Conservation (phyloP, 2,113 vertebrate species). For the Noctilio leporinus region DNA sequence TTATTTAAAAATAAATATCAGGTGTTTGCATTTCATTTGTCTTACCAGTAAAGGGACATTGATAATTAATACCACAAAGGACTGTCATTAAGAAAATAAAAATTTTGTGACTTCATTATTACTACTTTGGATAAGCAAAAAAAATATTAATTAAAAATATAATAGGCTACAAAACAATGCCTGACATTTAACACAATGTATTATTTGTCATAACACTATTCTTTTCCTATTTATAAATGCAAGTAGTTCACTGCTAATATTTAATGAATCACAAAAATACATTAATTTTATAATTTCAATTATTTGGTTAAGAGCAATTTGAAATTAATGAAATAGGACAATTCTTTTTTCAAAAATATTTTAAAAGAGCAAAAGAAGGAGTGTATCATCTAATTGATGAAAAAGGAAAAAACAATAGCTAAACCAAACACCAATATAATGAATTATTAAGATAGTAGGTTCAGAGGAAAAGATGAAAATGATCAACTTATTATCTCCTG, state of each 20-base stretch:
- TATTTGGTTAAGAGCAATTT: neutral
- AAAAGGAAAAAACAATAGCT: neutral
- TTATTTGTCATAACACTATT: conserved; percentile 19
- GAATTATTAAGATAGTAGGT: neutral
- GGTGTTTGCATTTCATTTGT: conserved; percentile 48
- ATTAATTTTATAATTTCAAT: neutral
- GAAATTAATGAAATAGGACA: neutral
- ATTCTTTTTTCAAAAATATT: neutral
- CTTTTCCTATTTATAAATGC: neutral
- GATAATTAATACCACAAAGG: conserved; percentile 45
- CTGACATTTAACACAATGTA: neutral
- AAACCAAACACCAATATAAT: neutral
- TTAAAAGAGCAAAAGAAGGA: neutral
- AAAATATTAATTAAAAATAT: neutral
- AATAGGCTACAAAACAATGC: neutral
- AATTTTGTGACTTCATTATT: conserved; percentile 5
- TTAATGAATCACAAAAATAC: conserved; percentile 23
- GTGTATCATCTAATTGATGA: neutral
- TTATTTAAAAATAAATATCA: neutral
- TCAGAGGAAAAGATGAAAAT: conserved; percentile 8
- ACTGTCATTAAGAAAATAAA: conserved; percentile 44
- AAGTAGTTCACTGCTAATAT: conserved; percentile 11
- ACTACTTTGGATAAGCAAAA: neutral
- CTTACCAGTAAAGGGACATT: conserved; percentile 51
- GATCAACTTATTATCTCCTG: neutral